Base-by-base conservation (phyloP, 2,113 vertebrate genomes). In the Notiomystis cincta region DNA sequence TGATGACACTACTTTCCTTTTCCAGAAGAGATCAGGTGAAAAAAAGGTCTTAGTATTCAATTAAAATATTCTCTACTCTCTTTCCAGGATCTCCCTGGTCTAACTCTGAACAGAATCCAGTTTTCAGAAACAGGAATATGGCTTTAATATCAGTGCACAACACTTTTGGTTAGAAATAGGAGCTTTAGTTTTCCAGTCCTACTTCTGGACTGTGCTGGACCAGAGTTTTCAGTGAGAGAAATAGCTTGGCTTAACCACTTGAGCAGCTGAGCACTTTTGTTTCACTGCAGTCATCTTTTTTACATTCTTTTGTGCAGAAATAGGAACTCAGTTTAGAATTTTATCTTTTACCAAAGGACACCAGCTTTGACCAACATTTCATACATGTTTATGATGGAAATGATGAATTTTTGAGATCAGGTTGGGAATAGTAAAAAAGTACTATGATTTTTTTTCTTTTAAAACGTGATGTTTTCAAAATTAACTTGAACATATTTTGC, bases 401-500 rank as follows among this genome's bases (percentile, higher is more conserved):
- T 69, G 38, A 82, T 78, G 28, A 80, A 47, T 79, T 89, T 69
- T 82, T 86, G 83, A 47, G 80, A 37, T 45, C 21, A 87, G 64
- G 45, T 93, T 48, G 50, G 17, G 33, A 82, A 89, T 18, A 14
- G 45, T 93, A 87, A 85, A 76, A 84, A 96, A 77, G 25, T 67
- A 35, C 8, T 13, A 25, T 6, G 30, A 30, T 84, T 38, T 71
- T 15, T 73, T 79, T 66, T 61, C 40, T 93, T 94, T 87, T 69
- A 80, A 88, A 45, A 22, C 0, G 5, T 14, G 61, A 54, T 83
- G 17, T 79, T 87, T 93, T 96, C 22, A 58, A 82, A 96, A 93
- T 70, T 4, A 93, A 95, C 85, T 85, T 60, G n/a, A 92, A 73
- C 42, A 53, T 42, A 2, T 94, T 67, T 96, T 95, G 8, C 50